Evolutionary conservation across 2,888 invertebrate species (phyloP).

Genomic region (Caenorhabditis drosophilae): DNA sequence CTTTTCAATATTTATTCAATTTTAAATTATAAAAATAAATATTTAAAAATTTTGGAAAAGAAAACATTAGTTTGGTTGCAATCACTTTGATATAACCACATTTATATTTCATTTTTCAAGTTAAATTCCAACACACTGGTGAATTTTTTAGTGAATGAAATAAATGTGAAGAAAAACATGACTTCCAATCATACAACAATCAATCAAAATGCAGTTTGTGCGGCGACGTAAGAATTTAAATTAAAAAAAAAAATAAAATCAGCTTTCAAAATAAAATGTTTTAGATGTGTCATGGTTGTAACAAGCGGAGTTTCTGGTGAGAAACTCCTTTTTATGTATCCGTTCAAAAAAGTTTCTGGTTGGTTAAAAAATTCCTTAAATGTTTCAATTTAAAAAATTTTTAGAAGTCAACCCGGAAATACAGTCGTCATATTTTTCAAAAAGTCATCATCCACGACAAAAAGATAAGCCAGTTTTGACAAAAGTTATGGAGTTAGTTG

Average conservation of each 20-base stretch:
- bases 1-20: no score
- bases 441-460: neutral
- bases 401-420: neutral
- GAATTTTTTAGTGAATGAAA: no score
- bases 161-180: no score
- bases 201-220: neutral
- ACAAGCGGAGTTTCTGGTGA: conserved; percentile 48
- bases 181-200: conserved; percentile 1
- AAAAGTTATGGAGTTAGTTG: neutral
- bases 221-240: neutral
- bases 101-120: no score
- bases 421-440: neutral
- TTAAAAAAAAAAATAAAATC: neutral
- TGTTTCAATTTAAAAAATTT: no score
- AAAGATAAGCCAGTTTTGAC: conserved; percentile 3
- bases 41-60: no score
- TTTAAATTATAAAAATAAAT: no score
- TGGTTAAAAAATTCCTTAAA: no score
- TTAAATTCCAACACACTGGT: no score
- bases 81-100: no score
- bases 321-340: conserved; percentile 54
- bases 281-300: conserved; percentile 38
- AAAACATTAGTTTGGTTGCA: no score
- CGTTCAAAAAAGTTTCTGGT: conserved; percentile 15
- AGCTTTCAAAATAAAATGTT: neutral